These are phyloP conservation scores for Eristalis pertinax DNA, from an alignment of 2,888 invertebrate genomes.

Conservation along the genomic window DNA sequence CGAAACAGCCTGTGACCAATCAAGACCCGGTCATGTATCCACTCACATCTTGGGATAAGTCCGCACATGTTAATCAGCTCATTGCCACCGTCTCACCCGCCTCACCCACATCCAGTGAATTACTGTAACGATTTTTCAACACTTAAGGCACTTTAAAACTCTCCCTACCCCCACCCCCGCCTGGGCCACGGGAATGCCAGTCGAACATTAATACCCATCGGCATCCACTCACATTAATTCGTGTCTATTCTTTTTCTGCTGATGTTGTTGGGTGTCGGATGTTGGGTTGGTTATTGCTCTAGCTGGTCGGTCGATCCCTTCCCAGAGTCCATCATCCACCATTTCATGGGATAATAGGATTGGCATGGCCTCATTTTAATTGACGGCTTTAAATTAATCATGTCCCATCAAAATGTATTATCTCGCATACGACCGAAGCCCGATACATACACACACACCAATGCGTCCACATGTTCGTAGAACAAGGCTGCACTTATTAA, in stretches of 20 bases:
- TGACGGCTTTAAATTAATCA: slow-evolving; percentile 67
- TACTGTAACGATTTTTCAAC: not conserved
- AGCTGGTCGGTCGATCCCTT: not conserved
- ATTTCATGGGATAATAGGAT: slow-evolving; percentile 63
- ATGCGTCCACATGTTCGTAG: not conserved
- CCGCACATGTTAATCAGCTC: too few species aligned
- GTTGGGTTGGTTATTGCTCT: not conserved
- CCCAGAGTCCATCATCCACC: slow-evolving; percentile 31
- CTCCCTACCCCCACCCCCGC: too few species aligned
- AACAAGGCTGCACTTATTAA: slow-evolving; percentile 52
- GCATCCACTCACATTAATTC: not conserved
- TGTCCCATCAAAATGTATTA: slow-evolving; percentile 69
- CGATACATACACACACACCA: too few species aligned
- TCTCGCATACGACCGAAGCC: slow-evolving; percentile 29
- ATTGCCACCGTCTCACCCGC: too few species aligned
- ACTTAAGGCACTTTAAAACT: not conserved
- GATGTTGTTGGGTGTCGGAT: not conserved
- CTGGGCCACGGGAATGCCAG: not conserved
- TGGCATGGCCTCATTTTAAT: slow-evolving; percentile 68
- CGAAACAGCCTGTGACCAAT: too few species aligned
- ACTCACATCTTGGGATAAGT: too few species aligned
- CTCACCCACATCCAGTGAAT: too few species aligned
- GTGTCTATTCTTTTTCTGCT: not conserved
- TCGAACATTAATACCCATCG: not conserved
- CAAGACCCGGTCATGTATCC: too few species aligned